Base-by-base conservation (phyloP, 2,888 invertebrate species). In the Lithophane ornitopus region DNA sequence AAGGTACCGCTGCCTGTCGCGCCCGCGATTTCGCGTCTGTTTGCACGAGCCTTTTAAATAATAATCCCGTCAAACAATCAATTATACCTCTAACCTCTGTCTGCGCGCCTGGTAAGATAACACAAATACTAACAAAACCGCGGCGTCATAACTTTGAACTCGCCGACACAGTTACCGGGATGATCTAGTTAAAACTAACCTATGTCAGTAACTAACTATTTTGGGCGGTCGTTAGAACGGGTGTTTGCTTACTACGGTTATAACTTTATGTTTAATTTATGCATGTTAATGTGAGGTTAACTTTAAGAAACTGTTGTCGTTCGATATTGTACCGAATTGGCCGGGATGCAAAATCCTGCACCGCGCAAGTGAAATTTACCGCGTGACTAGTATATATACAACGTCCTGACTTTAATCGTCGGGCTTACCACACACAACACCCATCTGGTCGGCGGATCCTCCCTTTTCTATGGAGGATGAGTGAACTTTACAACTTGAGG, bases 101-200 rank as follows among this genome's bases (percentile, higher is more conserved):
- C 28, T n/a, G 54, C 28, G 14, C 67, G 34, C 46, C 28, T 28
- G 62, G 54, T 63, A 81, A 80, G 71, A 82, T 82, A 74, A 74
- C 78, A 75, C 69, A 76, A 87, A 87, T 84, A 83, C 79, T 80
- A 89, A 88, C 85, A 88, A 86, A 82, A 76, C 84, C 86, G 79
- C 79, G 76, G 76, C 76, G 78, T 84, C 78, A 79, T 86, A 86
- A 85, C 86, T 87, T 76, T 70, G 63, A 72, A 70, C 85, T 44
- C 70, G 74, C 77, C 78, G 75, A 71, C 84, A 84, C 70, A 61
- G 81, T 81, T 84, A 71, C 85, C 87, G 85, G 88, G 86, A 85
- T 91, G 90, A 91, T 90, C 90, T 83, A 87, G 90, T 91, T 89
- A 87, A 87, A 91, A 90, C 90, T 88, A 87, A 87, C 89, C 87